Percentiles rank a stretch among this genome's conserved stretches.
Evolutionary conservation across 2,797 vertebrate species (phyloP).

Genomic region (Pseudocheirus occidentalis): DNA sequence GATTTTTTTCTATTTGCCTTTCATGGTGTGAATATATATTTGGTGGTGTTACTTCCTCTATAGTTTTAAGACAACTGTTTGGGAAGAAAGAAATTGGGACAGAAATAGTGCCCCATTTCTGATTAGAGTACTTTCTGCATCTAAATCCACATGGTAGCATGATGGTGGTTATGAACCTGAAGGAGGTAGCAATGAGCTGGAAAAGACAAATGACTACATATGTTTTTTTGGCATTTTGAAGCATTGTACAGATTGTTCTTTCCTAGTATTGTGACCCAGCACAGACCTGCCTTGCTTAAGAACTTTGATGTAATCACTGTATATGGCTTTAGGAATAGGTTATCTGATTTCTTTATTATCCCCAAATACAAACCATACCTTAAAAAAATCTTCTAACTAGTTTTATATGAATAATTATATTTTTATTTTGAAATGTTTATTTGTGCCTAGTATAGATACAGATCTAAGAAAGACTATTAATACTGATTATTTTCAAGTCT

Average conservation of each 20-base stretch:
- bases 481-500: conserved; percentile 14
- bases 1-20: neutral
- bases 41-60: neutral
- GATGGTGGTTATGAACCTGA: neutral
- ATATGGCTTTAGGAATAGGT: too few relatives aligned
- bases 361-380: neutral
- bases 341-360: neutral
- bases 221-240: neutral
- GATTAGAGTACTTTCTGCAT: neutral
- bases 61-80: neutral
- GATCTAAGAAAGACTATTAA: conserved; percentile 34
- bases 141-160: neutral
- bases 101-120: neutral
- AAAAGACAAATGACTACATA: neutral
- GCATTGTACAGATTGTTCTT: neutral
- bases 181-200: neutral
- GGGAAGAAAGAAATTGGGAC: neutral
- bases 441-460: neutral
- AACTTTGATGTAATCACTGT: neutral
- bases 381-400: neutral
- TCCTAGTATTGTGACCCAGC: neutral
- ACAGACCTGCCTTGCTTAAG: neutral
- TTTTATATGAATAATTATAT: neutral
- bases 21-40: neutral
- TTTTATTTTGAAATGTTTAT: conserved; percentile 29